Evolutionary conservation across 2,797 vertebrate species (phyloP).

Genomic region (Acanthis flammea): DNA sequence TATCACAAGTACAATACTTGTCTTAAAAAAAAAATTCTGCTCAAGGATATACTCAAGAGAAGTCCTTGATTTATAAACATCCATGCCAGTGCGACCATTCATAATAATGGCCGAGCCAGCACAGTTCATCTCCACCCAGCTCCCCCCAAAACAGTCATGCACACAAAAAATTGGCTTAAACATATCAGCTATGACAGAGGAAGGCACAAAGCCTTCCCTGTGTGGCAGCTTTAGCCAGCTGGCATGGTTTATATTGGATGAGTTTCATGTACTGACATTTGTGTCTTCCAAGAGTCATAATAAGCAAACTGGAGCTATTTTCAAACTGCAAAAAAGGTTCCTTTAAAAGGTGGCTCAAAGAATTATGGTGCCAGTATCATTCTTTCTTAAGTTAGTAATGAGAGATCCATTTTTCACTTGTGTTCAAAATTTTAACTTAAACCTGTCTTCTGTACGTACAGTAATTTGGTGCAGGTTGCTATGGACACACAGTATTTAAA

Average conservation of each 20-base stretch:
- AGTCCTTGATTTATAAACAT: slow-evolving; percentile 43
- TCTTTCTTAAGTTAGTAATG: slow-evolving; percentile 39
- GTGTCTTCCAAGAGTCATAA: slow-evolving; percentile 76
- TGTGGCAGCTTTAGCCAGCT: slow-evolving; percentile 56
- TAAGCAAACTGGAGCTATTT: slow-evolving; percentile 71
- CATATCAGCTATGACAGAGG: slow-evolving; percentile 57
- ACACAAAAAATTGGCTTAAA: slow-evolving; percentile 64
- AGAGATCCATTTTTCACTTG: background rate
- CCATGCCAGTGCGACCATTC: slow-evolving; percentile 45
- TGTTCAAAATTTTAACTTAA: background rate
- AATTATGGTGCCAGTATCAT: slow-evolving; percentile 3
- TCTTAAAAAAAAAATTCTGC: slow-evolving; percentile 41
- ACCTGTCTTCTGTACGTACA: background rate
- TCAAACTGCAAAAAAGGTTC: slow-evolving; percentile 52
- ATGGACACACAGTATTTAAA: background rate
- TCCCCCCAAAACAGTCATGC: slow-evolving; percentile 62
- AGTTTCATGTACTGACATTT: slow-evolving; percentile 76
- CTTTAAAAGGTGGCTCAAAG: slow-evolving; percentile 58
- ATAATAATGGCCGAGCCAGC: slow-evolving; percentile 22
- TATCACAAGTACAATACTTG: slow-evolving; percentile 68
- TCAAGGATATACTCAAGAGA: slow-evolving; percentile 60
- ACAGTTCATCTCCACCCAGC: background rate
- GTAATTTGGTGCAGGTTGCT: background rate
- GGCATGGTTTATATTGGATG: slow-evolving; percentile 66
- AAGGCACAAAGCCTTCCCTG: slow-evolving; percentile 54